Base-by-base conservation (phyloP, 2,888 invertebrate species). In the Xanthostigma xanthostigma region DNA sequence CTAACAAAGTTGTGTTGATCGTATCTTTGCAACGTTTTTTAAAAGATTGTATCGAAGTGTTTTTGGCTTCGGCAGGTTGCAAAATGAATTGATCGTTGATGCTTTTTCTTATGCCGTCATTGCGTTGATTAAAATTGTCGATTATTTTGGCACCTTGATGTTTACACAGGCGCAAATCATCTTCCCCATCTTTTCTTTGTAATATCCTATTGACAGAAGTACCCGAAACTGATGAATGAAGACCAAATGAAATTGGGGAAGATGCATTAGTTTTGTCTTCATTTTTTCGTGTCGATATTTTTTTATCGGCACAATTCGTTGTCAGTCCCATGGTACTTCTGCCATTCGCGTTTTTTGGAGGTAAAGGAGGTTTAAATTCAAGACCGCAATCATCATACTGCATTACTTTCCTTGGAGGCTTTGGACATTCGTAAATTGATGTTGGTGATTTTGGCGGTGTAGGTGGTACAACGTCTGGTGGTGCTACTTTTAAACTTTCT, bases 401-500 rank as follows among this genome's bases (percentile, higher is more conserved):
- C 51, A 69, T 65, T 8, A 74, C 71, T 62, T 66, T 73, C 54
- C 74, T 64, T 1, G 78, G 77, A 11, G 78, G 76, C 55, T 69
- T 71, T 5, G 79, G 77, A 36, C 73, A 73, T 58, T 79, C 76
- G 56, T 80, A 80, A 53, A 79, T 73, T 1, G 71, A 66, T 41
- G 61, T 64, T 2, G 69, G 63, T 14, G 73, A 74, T 17, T 72
- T 71, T 8, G 76, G 73, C 1, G 78, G 76, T 45, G 76, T 68
- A 2, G 81, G 74, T 8, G 81, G 83, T 44, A 84, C 73, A 11
- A 84, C 74, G 59, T 84, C 84, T 0, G 84, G 84, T 27, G 79
- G 76, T 41, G 74, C 70, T 55, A 70, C 63, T 55, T 64, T 70
- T 51, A 72, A 69, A 2, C 67, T 51, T 51, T 70, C 69, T 57